Base-by-base conservation (phyloP, 92 coral and sea anemone species). In the Pocillopora meandrina region DNA sequence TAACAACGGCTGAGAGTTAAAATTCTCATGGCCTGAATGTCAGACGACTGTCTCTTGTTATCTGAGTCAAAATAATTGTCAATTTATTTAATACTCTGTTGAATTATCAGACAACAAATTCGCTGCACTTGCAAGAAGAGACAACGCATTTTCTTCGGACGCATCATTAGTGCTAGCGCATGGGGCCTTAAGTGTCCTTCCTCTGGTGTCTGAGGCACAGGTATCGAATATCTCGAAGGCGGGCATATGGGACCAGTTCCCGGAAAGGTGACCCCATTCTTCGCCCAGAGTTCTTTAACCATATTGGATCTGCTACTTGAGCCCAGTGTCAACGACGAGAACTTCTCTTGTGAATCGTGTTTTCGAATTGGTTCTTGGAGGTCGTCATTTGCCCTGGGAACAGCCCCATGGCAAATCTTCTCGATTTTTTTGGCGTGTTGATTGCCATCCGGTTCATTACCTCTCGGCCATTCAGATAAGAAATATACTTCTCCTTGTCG, bases 241-340 rank as follows among this genome's bases (percentile, higher is more conserved):
- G 59, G 76, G 73, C 62, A 23, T 78, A 89, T 68, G 67, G 89
- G 89, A 72, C 92, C 89, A 74, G 89, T 89, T 78, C 92, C 86
- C 15, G 92, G 86, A 74, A 89, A 85, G 58, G 65, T 69, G 42
- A 78, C 85, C 78, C 88, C 91, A 66, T 78, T 79, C 83, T 79
- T 78, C 31, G 84, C 86, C 92, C 89, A 87, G 21, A 87, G 63
- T 42, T 82, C 76, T 82, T 87, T 87, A 49, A 87, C 90, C 61
- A 66, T 67, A 78, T 61, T 84, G 47, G 79, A 56, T 65, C 82
- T 80, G 66, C 62, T 69, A 62, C 87, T 65, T 58, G 66, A 20
- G 71, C 71, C 56, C 20, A 62, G n/a, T 42, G 62, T 70, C 62
- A 61, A 78, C 66, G 78, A 56, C 7, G 56, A 61, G 76, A 61